These are phyloP conservation scores for Ferrisia virgata DNA, from an alignment of 2,888 invertebrate species.

Conservation along the genomic window DNA sequence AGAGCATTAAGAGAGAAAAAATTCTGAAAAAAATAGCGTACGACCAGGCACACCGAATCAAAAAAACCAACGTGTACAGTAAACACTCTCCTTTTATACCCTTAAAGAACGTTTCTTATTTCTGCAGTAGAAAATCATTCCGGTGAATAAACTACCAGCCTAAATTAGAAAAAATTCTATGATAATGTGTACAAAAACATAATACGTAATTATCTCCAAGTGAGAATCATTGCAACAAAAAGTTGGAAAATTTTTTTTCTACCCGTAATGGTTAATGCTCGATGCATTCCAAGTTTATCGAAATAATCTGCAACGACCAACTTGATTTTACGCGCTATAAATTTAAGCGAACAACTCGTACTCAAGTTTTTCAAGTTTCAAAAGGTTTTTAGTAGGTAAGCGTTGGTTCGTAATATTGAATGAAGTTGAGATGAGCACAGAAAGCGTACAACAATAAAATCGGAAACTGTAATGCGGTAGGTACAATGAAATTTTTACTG, in stretches of 20 bases:
- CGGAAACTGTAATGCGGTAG: background rate
- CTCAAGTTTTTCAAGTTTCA: background rate
- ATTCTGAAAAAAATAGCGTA: no score
- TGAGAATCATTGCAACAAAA: background rate
- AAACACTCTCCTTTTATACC: no score
- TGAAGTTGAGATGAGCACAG: background rate
- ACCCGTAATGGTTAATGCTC: background rate
- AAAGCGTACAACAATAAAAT: background rate
- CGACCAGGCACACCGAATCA: no score
- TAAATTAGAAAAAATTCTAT: no score
- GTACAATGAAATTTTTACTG: background rate
- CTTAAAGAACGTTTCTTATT: no score
- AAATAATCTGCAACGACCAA: background rate
- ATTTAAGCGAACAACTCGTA: background rate
- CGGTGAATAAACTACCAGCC: no score
- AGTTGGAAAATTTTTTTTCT: background rate
- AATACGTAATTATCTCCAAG: background rate
- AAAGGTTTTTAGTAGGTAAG: background rate
- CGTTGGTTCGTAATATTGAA: background rate
- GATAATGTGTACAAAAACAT: no score
- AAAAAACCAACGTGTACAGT: no score
- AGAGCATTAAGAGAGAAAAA: no score
- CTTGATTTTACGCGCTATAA: background rate
- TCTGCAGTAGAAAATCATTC: no score
- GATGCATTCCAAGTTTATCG: background rate